phyloP scores from a whole-genome alignment of 2,888 invertebrate species.

The Philereme vetulata region DNA sequence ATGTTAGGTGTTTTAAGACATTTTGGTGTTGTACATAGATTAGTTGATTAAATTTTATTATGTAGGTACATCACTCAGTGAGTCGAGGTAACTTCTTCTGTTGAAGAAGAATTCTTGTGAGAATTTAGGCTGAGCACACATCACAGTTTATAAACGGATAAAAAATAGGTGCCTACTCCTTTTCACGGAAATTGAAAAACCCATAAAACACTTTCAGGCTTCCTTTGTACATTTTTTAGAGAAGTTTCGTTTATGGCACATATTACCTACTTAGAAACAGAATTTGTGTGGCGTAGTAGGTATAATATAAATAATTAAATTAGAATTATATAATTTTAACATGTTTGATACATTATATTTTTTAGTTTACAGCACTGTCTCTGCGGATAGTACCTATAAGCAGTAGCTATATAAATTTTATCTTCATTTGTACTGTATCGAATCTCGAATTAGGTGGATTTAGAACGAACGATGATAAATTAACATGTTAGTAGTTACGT shows the following conservation, averaged over 20 bases:
- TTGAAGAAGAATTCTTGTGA: slow-evolving; percentile 38
- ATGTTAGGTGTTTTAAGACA: slow-evolving; percentile 52
- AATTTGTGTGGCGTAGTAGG: slow-evolving; percentile 43
- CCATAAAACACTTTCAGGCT: slow-evolving; percentile 20
- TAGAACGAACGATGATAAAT: slow-evolving; percentile 64
- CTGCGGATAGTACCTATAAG: too few relatives aligned
- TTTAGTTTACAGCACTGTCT: slow-evolving; percentile 37
- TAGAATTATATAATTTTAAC: slow-evolving; percentile 33
- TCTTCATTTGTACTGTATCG: slow-evolving; percentile 50
- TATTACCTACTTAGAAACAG: slow-evolving; percentile 30
- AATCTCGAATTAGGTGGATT: slow-evolving; percentile 51
- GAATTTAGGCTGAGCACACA: slow-evolving; percentile 63
- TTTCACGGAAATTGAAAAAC: slow-evolving; percentile 47
- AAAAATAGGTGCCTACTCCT: slow-evolving; percentile 37
- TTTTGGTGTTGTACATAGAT: slow-evolving; percentile 63
- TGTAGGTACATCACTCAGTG: slow-evolving; percentile 35
- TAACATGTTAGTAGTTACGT: slow-evolving; percentile 59
- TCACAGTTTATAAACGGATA: slow-evolving; percentile 49
- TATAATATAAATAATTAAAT: slow-evolving; percentile 42
- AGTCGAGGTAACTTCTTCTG: slow-evolving; percentile 38
- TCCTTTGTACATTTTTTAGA: slow-evolving; percentile 19
- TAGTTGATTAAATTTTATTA: slow-evolving; percentile 46
- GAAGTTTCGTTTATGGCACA: slow-evolving; percentile 14
- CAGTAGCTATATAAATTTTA: slow-evolving; percentile 39
- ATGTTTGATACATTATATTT: slow-evolving; percentile 22